Evolutionary conservation across 2,797 vertebrate species (phyloP).

Genomic region (Saxicola maurus): DNA sequence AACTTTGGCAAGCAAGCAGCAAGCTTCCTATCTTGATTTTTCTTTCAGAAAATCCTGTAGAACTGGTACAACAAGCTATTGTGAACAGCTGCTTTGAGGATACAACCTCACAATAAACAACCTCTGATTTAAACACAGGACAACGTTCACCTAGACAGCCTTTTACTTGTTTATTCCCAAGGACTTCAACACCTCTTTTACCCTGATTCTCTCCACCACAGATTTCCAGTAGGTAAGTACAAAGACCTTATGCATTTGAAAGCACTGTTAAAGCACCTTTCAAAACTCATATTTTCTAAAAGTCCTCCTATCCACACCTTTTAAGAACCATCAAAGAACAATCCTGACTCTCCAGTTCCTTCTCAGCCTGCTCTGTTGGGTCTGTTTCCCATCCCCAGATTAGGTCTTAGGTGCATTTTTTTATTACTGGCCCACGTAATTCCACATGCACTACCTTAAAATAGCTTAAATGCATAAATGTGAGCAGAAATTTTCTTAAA

Average conservation of each 20-base stretch:
- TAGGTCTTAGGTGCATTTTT: neutral
- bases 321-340: neutral
- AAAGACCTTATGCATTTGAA: neutral
- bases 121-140: neutral
- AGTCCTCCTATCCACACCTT: neutral
- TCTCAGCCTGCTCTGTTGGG: neutral
- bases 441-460: neutral
- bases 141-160: neutral
- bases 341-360: neutral
- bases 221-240: neutral
- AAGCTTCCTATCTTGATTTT: neutral
- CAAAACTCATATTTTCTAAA: neutral
- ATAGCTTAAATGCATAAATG: neutral
- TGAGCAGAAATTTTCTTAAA: neutral
- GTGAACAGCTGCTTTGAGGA: constrained; percentile 27
- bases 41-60: constrained; percentile 32
- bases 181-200: neutral
- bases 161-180: neutral
- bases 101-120: neutral
- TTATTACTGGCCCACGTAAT: neutral
- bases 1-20: neutral
- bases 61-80: constrained; percentile 38
- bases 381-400: neutral
- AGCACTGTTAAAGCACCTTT: neutral
- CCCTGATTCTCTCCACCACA: neutral